These are phyloP conservation scores for Nasonovia ribisnigri DNA, from an alignment of 2,888 invertebrate genomes.

Conservation along the genomic window DNA sequence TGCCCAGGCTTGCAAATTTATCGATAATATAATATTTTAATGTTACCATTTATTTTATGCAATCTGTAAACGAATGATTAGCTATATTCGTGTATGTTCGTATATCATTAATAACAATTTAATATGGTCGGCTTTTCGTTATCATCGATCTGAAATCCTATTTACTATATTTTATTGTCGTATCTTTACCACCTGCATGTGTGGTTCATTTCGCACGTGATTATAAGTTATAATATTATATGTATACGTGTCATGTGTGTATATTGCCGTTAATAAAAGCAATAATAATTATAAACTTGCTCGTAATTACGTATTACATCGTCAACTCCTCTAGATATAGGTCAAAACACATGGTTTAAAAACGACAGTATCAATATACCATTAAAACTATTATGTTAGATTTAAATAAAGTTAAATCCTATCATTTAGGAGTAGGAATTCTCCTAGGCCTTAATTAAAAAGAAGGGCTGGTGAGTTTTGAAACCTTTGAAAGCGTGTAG, in stretches of 20 bases:
- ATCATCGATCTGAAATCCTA: background rate
- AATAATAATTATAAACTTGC: background rate
- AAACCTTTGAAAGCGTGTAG: background rate
- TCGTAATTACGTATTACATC: background rate
- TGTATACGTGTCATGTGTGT: background rate
- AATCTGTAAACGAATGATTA: background rate
- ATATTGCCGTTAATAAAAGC: background rate
- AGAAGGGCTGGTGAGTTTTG: background rate
- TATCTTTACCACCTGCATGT: background rate
- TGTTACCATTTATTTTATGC: background rate
- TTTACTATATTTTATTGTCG: background rate
- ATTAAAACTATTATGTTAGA: background rate
- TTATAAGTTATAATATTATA: background rate
- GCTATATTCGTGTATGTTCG: background rate
- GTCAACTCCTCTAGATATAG: background rate
- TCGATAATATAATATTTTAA: background rate
- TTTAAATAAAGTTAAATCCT: background rate
- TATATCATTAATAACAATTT: background rate
- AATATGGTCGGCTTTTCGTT: background rate
- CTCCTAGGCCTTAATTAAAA: background rate
- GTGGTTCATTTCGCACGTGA: background rate
- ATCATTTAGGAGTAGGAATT: background rate
- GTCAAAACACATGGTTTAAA: background rate
- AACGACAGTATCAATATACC: background rate
- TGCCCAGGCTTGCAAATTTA: too few species aligned